Evolutionary conservation across 92 coral and sea anemone genomes (phyloP).

Genomic region (Porites divaricata): DNA sequence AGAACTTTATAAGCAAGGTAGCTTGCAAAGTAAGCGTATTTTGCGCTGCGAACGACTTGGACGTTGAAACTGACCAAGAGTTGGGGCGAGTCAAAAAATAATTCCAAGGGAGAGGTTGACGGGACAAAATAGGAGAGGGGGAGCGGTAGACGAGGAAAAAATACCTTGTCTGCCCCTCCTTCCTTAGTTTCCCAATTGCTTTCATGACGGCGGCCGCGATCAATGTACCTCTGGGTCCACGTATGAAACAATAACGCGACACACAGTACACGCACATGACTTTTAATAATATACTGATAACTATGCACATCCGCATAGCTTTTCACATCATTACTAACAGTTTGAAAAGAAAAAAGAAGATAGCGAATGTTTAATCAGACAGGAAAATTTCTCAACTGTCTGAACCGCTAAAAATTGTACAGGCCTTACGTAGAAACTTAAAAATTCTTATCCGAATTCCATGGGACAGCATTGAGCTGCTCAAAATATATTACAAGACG

Average conservation of each 20-base stretch:
- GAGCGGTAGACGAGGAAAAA: too few species aligned
- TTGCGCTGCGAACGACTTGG: too few species aligned
- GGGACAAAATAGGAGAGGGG: too few species aligned
- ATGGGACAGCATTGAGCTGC: background rate
- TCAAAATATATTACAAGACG: slow-evolving; percentile 23
- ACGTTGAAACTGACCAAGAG: too few species aligned
- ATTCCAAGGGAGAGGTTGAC: too few species aligned
- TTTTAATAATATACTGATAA: background rate
- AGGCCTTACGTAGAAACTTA: background rate
- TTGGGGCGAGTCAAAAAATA: too few species aligned
- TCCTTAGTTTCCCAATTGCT: too few species aligned
- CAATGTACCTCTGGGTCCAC: too few species aligned
- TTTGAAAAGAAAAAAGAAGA: slow-evolving; percentile 8
- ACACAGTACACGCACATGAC: background rate
- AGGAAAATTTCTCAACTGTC: background rate
- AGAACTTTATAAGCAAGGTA: too few species aligned
- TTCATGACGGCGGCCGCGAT: too few species aligned
- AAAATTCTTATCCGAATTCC: background rate
- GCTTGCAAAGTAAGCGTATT: too few species aligned
- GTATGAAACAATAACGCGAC: background rate
- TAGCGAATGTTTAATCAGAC: background rate
- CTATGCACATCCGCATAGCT: background rate
- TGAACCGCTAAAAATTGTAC: slow-evolving; percentile 12
- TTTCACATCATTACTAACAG: background rate
- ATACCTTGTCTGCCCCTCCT: too few species aligned